phyloP scores from a whole-genome alignment of 2,888 invertebrate species.

The Athalia circularis region DNA sequence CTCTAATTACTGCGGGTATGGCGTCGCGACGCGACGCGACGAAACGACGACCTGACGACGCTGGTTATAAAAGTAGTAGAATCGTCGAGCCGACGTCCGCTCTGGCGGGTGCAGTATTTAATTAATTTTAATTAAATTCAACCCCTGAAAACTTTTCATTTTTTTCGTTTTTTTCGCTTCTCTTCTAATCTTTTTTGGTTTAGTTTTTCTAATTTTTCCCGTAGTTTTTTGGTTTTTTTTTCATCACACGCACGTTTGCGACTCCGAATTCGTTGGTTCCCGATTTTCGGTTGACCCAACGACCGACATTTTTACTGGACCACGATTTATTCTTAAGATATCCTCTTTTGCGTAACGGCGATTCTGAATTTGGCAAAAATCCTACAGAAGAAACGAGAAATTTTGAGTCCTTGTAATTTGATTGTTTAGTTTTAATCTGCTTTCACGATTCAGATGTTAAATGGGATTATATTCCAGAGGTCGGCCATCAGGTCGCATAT shows the following conservation, averaged over 20 bases:
- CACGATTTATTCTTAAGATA: too few species aligned
- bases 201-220: too few species aligned
- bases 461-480: neutral
- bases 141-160: neutral
- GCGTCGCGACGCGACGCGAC: neutral
- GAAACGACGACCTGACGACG: too few species aligned
- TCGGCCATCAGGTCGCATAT: neutral
- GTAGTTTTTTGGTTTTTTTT: too few species aligned
- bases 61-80: neutral
- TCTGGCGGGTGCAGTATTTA: constrained; percentile 63
- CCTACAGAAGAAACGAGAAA: neutral
- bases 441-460: too few species aligned
- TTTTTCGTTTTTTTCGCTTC: too few species aligned
- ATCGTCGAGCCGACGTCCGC: constrained; percentile 43
- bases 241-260: neutral
- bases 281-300: neutral
- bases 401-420: neutral
- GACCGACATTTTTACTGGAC: constrained; percentile 5
- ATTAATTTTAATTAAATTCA: constrained; percentile 69
- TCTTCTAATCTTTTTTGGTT: neutral
- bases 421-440: too few species aligned
- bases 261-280: neutral
- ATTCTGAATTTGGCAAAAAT: neutral
- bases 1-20: neutral
- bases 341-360: too few species aligned